Conservation (phyloP, 2,113 vertebrate species). For the Xenopus borealis region DNA sequence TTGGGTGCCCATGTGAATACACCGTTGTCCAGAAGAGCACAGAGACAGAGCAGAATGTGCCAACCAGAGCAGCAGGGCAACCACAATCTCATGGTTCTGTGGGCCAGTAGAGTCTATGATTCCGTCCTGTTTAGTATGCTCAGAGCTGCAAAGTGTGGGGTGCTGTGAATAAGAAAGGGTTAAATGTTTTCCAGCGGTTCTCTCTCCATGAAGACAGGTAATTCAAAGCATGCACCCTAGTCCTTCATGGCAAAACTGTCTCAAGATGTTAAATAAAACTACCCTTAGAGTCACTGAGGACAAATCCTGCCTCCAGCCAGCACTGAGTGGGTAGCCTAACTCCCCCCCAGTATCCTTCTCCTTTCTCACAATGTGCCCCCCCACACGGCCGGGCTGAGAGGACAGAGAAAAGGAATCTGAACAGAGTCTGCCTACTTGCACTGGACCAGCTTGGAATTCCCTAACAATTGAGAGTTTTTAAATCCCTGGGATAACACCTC, state of each 20-base stretch:
- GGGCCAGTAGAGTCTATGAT: background rate
- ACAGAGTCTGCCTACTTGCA: conserved; percentile 30
- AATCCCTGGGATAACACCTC: conserved; percentile 28
- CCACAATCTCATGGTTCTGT: conserved; percentile 11
- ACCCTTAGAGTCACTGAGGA: conserved; percentile 38
- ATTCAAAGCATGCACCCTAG: conserved; percentile 11
- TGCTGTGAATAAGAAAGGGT: background rate
- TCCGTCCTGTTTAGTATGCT: background rate
- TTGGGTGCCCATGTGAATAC: conserved; percentile 25
- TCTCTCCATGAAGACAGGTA: conserved; percentile 19
- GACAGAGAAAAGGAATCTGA: conserved; percentile 24
- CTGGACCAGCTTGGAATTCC: conserved; percentile 27
- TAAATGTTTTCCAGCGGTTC: conserved; percentile 1
- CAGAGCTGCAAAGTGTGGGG: background rate
- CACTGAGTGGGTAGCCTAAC: conserved; percentile 32
- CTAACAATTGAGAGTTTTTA: conserved; percentile 37
- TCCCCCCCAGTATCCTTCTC: conserved; percentile 53
- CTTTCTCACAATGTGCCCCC: conserved; percentile 43
- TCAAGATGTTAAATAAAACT: conserved; percentile 39
- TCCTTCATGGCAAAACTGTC: conserved; percentile 20
- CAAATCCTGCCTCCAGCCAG: conserved; percentile 41
- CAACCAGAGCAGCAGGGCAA: conserved; percentile 22
- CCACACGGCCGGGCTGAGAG: conserved; percentile 19
- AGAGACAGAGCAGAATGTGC: conserved; percentile 26
- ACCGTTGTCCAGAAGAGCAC: conserved; percentile 28